Evolutionary conservation across 2,797 vertebrate genomes (phyloP), one percentile per base, ranked within the genome.

Genomic region (Spinus olivaceus): DNA sequence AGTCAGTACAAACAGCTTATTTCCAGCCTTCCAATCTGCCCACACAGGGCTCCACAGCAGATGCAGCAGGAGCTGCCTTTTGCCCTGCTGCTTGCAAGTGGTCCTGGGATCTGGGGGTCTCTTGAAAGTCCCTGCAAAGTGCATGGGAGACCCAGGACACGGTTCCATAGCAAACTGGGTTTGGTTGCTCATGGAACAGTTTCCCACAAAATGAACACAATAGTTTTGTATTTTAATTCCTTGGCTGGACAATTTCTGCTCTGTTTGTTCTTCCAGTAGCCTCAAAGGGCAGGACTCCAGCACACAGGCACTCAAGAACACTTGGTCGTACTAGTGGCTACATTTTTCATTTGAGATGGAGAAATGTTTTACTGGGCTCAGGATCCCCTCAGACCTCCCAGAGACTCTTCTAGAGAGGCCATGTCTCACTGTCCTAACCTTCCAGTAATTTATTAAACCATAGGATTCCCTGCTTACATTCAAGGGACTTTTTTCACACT

Each of bases 391-490:
- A 78, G 50, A 87, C 28, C 44, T 86, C 74, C 69, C 77, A 60
- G 13, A 60, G 47, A 63, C 41, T 79, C 39, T 54, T 76, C 57
- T n/a, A 50, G 53, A 92, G 42, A 83, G 46, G 46, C 32, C 35
- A 65, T 14, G 8, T 63, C 44, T 66, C 70, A 25, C 54, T 72
- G 76, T 83, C 50, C 28, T 73, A 77, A 78, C 65, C 53, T 89
- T 71, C 28, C 57, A 83, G 84, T 91, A 78, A 87, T 83, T 89
- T 60, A 92, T 93, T 96, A 93, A 94, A 67, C 89, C 21, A 33
- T 6, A 10, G 20, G 30, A 87, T 44, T 77, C 54, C 46, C 57
- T 81, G 72, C 64, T 82, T 86, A 65, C 42, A 91, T 24, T 54
- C 69, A 71, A 92, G 61, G 61, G 35, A 35, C 13, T 93, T 47